These are phyloP conservation scores for Pocillopora verrucosa DNA, from an alignment of 64 coral and sea anemone genomes.

Conservation along the genomic window DNA sequence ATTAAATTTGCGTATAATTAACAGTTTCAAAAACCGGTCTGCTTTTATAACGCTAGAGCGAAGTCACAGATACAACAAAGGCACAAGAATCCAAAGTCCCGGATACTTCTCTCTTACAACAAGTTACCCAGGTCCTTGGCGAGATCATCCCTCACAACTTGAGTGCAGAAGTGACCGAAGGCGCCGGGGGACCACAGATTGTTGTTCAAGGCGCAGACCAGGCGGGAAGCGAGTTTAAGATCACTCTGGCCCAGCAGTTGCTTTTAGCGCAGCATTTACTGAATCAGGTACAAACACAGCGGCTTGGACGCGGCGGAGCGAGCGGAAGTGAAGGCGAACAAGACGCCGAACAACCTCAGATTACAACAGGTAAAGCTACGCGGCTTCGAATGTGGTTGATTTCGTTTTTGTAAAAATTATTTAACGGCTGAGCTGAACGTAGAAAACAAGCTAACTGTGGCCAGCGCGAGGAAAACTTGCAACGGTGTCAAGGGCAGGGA, in stretches of 20 bases:
- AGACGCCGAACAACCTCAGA: conserved; percentile 42
- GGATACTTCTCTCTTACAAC: conserved; percentile 73
- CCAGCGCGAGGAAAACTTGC: too few relatives aligned
- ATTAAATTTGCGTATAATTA: too few relatives aligned
- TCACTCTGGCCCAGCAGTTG: conserved; percentile 84
- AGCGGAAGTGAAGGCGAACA: background rate
- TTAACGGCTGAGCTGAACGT: too few relatives aligned
- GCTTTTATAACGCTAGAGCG: background rate
- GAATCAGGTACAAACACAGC: conserved; percentile 77
- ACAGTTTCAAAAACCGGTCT: background rate
- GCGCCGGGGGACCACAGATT: conserved; percentile 70
- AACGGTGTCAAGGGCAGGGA: background rate
- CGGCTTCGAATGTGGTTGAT: too few relatives aligned
- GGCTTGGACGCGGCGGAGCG: conserved; percentile 34
- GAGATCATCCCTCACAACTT: conserved; percentile 89
- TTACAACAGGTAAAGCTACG: conserved; percentile 70
- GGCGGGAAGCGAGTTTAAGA: conserved; percentile 82
- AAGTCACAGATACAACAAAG: conserved; percentile 34
- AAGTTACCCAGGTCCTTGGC: conserved; percentile 85
- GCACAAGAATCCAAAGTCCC: conserved; percentile 42
- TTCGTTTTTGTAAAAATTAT: too few relatives aligned
- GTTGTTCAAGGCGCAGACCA: conserved; percentile 83
- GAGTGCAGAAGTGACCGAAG: conserved; percentile 74
- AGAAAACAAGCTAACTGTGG: too few relatives aligned
- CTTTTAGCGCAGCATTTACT: conserved; percentile 84